Percentiles rank a stretch among this genome's conserved stretches.
Evolutionary conservation across 2,113 vertebrate genomes (phyloP).

Genomic region (Cettia cetti): DNA sequence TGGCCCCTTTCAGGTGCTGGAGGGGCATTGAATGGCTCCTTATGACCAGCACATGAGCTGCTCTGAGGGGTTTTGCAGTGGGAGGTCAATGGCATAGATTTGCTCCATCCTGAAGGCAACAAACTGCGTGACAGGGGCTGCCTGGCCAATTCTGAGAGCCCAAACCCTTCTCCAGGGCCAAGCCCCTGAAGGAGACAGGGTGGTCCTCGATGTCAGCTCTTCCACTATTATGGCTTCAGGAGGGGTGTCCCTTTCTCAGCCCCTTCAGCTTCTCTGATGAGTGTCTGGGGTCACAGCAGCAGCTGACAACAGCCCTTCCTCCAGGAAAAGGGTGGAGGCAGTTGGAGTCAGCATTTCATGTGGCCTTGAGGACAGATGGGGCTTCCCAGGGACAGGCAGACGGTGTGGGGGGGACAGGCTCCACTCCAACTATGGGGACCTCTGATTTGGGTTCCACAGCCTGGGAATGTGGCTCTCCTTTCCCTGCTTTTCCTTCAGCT

Average conservation of each 20-base stretch:
- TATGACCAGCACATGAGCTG: neutral
- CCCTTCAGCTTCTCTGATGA: neutral
- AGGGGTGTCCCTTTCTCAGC: neutral
- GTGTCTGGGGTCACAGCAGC: neutral
- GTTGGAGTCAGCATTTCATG: rapidly evolving
- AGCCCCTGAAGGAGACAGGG: rapidly evolving
- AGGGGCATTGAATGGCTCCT: neutral
- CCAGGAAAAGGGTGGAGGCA: neutral
- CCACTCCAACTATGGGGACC: neutral
- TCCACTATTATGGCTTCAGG: rapidly evolving
- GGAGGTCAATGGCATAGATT: neutral
- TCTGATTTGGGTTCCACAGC: neutral
- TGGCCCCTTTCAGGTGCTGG: neutral
- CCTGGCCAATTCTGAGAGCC: neutral
- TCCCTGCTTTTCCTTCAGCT: neutral
- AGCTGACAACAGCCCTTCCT: neutral
- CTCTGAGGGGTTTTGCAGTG: neutral
- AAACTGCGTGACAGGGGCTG: rapidly evolving
- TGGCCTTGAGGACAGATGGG: neutral
- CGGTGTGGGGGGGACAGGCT: rapidly evolving
- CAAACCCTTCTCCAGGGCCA: neutral
- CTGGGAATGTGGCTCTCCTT: neutral
- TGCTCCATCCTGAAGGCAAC: neutral
- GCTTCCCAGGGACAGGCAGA: neutral
- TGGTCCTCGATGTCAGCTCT: rapidly evolving